Evolutionary conservation across 1,140 invertebrate species (phyloP), one percentile per base, ranked within the genome.

Genomic region (Megathymus violae): DNA sequence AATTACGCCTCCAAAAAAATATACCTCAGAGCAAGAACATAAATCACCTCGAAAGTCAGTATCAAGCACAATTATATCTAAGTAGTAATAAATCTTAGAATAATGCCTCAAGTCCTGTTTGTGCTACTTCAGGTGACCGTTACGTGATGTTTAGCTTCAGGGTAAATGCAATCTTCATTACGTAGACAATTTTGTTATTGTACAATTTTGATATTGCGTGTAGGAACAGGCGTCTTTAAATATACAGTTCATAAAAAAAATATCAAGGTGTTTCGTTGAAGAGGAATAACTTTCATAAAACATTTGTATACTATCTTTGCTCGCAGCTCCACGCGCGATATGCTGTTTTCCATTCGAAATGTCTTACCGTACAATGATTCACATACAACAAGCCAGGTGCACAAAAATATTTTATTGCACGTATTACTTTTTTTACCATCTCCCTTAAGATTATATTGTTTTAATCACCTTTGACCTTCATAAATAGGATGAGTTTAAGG

Each of bases 71-170:
- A 86, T 85, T 80, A 83, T 78, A 74, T 71, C 76, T 78, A 85
- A 80, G 76, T 71, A 72, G 79, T 85, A 78, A 86, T 90, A 90
- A 89, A 90, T 88, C 76, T 88, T 56, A 51, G 79, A 78, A 84
- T 88, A 90, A 88, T 88, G 69, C 76, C 78, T 69, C 63, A 71
- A 78, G 62, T 78, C 78, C 71, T 80, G 71, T 69, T 68, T 80
- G 73, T 63, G 88, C 88, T 90, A 86, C 88, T 88, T 90, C 82
- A 90, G 85, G 67, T n/a, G n/a, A n/a, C n/a, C n/a, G n/a, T n/a
- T n/a, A n/a, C n/a, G n/a, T 80, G 79, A 68, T 82, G 13, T 62
- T 59, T 48, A 14, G 69, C 78, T 78, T 62, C n/a, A 62, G 69
- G 88, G 75, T 59, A 34, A 74, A 77, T 73, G 82, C 82, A 86